These are phyloP conservation scores for Scaptomyza flava DNA, from an alignment of 2,888 invertebrate genomes.

Conservation along the genomic window DNA sequence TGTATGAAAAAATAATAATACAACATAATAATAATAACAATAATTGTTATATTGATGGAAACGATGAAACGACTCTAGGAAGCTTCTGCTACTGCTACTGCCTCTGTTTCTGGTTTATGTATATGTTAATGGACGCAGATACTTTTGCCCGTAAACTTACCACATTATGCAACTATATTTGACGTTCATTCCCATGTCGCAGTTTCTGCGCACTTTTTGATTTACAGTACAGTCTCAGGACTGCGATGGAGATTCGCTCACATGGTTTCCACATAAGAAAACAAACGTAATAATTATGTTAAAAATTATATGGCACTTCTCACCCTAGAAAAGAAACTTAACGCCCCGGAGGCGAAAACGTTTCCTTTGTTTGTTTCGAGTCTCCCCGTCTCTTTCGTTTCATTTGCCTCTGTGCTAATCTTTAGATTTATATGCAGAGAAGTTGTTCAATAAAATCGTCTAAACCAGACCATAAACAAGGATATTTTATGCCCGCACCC, in stretches of 20 bases:
- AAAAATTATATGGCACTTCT: conserved; percentile 79
- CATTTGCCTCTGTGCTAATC: conserved; percentile 68
- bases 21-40: conserved; percentile 74
- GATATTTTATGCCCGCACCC: conserved; percentile 74
- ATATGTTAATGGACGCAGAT: conserved; percentile 52
- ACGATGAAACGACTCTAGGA: conserved; percentile 33
- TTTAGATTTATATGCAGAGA: conserved; percentile 82
- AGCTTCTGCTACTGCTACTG: conserved; percentile 35
- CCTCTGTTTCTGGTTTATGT: conserved; percentile 55
- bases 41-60: conserved; percentile 72
- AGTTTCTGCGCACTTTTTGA: conserved; percentile 55
- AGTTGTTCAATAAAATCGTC: conserved; percentile 83
- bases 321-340: conserved; percentile 51
- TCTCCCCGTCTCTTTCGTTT: conserved; percentile 15
- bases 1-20: conserved; percentile 73
- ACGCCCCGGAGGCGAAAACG: conserved; percentile 11
- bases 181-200: conserved; percentile 43
- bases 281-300: conserved; percentile 79
- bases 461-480: conserved; percentile 79
- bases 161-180: conserved; percentile 32
- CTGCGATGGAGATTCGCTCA: conserved; percentile 25
- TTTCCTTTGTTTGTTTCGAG: conserved; percentile 35
- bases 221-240: conserved; percentile 41
- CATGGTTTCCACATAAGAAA: conserved; percentile 50
- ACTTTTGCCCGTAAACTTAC: conserved; percentile 30